Base-by-base conservation (phyloP, 2,113 vertebrate species). In the Anser cygnoides region DNA sequence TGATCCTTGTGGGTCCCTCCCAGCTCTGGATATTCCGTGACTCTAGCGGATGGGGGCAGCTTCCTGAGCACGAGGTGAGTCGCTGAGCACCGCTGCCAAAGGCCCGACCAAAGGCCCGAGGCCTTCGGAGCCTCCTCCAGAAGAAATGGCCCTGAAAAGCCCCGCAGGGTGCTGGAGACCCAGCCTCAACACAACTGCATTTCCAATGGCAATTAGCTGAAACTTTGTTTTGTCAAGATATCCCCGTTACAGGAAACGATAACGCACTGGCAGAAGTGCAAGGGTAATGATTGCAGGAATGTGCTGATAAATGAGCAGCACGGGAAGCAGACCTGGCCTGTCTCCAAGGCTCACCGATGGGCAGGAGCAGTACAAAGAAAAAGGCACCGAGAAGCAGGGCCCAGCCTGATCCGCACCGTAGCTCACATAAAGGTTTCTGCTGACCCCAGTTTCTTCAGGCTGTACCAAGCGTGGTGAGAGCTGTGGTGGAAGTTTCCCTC, bases 201-300 rank as follows among this genome's bases (percentile, higher is more conserved):
- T 52, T 67, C 66, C 91, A 55, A 61, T 63, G 93, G 58, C 71
- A 76, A 90, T 89, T 62, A 93, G 54, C 85, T 82, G 82, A 80
- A 89, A 66, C 52, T 92, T 92, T 37, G 39, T 84, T 88, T 66
- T 87, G 85, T 89, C 70, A 66, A 73, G 71, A 87, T 82, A 44
- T 81, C 76, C 71, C 82, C 90, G 66, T 84, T 76, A 39, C 94
- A 89, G 87, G 93, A 93, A 95, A 84, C 43, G n/a, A 92, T 77
- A 83, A 92, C 87, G 90, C 76, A 70, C 71, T 81, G 84, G 41
- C 70, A 89, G 72, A 84, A 77, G 85, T 35, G 3, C 67, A 74
- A 86, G 22, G 63, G 10, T 90, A 92, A 94, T 88, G 94, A 96
- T 96, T 92, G 90, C 59, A 71, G 55, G 83, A 55, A 46, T 13